phyloP scores from a whole-genome alignment of 64 coral and sea anemone genomes.

The Anthopleura sola region DNA sequence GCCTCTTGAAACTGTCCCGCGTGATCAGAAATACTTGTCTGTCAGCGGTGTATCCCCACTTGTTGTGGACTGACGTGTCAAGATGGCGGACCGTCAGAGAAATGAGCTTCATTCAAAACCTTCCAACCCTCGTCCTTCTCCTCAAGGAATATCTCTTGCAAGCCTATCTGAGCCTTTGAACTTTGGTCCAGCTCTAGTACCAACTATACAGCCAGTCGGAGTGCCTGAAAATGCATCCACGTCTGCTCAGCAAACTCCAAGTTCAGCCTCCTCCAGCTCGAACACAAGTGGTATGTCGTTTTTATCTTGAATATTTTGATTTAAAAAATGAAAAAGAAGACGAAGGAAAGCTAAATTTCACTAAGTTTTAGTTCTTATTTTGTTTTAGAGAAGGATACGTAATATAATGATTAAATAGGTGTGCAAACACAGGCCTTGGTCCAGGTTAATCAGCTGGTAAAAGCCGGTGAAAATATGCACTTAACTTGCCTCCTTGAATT shows the following conservation, averaged over 20 bases:
- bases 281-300: not conserved
- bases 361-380: no score
- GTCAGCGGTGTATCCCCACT: slow-evolving; percentile 3
- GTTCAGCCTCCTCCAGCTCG: not conserved
- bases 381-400: no score
- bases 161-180: slow-evolving; percentile 44
- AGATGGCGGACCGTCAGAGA: slow-evolving; percentile 52
- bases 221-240: not conserved
- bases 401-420: no score
- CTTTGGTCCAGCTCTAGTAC: slow-evolving; percentile 54
- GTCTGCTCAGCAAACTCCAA: slow-evolving; percentile 5
- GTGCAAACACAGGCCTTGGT: not conserved
- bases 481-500: no score
- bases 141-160: slow-evolving; percentile 46
- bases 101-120: slow-evolving; percentile 21
- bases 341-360: no score
- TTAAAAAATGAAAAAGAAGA: no score
- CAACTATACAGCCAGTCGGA: slow-evolving; percentile 23
- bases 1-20: no score
- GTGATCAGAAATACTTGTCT: not conserved
- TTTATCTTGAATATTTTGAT: not conserved
- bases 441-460: not conserved
- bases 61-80: slow-evolving; percentile 67
- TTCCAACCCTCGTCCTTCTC: slow-evolving; percentile 18
- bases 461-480: not conserved